These are phyloP conservation scores for Ricordea florida DNA, from an alignment of 92 coral and sea anemone species.

Conservation along the genomic window DNA sequence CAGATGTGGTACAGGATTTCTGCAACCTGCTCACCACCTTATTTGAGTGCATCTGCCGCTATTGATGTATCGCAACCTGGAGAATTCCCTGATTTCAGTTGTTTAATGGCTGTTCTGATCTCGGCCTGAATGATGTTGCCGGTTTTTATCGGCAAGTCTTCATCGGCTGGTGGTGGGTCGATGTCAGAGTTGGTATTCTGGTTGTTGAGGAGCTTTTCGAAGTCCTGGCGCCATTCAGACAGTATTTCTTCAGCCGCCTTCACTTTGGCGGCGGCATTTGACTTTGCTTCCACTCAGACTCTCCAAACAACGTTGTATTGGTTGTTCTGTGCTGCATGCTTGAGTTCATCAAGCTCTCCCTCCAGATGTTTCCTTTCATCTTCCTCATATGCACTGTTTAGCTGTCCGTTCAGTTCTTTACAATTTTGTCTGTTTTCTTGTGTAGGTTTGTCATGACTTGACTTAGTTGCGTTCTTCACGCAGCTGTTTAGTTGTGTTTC, in stretches of 20 bases:
- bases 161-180: not conserved
- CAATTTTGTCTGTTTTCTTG: not conserved
- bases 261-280: constrained; percentile 8
- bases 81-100: not conserved
- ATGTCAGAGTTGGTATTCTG: not conserved
- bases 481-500: not conserved
- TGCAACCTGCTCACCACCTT: not conserved
- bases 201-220: not conserved
- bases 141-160: not conserved
- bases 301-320: not conserved
- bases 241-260: constrained; percentile 1
- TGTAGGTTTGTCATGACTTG: not conserved
- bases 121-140: not conserved
- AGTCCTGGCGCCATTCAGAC: constrained; percentile 3
- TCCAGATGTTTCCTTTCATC: not conserved
- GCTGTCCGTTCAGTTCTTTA: not conserved
- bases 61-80: not conserved
- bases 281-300: not conserved
- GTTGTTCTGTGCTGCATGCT: not conserved
- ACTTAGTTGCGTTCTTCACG: not conserved
- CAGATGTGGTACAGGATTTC: no score
- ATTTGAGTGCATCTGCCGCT: constrained; percentile 8
- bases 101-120: not conserved
- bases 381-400: not conserved
- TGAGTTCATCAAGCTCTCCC: not conserved